Evolutionary conservation across 1,140 invertebrate species (phyloP).

Genomic region (Sarcophaga peregrina): DNA sequence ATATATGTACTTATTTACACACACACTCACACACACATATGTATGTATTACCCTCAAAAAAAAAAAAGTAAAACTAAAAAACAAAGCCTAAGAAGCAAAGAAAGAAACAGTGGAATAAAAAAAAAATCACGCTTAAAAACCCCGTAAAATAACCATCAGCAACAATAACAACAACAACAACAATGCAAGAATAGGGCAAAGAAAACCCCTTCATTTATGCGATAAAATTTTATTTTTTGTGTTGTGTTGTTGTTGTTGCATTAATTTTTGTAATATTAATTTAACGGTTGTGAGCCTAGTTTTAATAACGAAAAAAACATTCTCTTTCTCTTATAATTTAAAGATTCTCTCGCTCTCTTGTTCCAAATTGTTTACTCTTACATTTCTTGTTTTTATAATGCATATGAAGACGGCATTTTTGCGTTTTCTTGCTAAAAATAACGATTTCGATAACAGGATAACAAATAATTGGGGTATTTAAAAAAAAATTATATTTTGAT

Average conservation of each 20-base stretch:
- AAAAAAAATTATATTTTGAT: too few relatives aligned
- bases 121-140: constrained; percentile 39
- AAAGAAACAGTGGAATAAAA: background rate
- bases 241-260: background rate
- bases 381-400: background rate
- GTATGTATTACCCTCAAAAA: background rate
- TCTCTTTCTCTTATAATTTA: background rate
- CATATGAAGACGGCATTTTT: too few relatives aligned
- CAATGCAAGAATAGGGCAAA: background rate
- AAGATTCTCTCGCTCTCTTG: background rate
- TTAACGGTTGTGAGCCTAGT: constrained; percentile 35
- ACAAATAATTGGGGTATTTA: too few relatives aligned
- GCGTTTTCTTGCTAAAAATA: too few relatives aligned
- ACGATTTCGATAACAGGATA: too few relatives aligned
- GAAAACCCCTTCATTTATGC: background rate
- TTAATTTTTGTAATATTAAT: constrained; percentile 9
- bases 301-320: background rate
- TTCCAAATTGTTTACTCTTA: background rate
- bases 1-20: too few relatives aligned
- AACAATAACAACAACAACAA: background rate
- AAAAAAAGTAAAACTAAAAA: background rate
- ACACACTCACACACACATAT: too few relatives aligned
- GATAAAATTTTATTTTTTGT: constrained; percentile 2
- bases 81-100: background rate
- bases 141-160: constrained; percentile 23